Percentiles rank a stretch among this genome's conserved stretches.
These are phyloP conservation scores for Patella depressa DNA, from an alignment of 2,888 invertebrate genomes.

Conservation along the genomic window DNA sequence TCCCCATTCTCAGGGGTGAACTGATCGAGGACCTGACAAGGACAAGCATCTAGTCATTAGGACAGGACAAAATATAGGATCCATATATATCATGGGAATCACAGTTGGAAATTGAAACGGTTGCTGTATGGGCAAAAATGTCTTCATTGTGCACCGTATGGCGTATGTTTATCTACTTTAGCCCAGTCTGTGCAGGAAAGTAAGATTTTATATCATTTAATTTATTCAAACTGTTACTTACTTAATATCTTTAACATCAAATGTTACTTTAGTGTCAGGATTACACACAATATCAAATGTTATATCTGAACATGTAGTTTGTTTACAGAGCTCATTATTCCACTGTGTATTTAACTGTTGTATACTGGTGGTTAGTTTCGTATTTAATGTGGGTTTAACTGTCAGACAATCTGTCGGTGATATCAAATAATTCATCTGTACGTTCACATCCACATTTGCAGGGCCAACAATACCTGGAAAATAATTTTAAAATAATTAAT, in stretches of 20 bases:
- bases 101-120: too few relatives aligned
- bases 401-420: background rate
- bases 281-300: background rate
- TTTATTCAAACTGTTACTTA: background rate
- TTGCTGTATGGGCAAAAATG: too few relatives aligned
- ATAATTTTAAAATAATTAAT: background rate
- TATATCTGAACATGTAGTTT: background rate
- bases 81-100: too few relatives aligned
- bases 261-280: background rate
- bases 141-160: too few relatives aligned
- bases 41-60: too few relatives aligned
- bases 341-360: background rate
- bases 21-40: too few relatives aligned
- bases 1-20: too few relatives aligned
- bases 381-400: background rate
- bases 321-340: background rate
- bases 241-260: background rate
- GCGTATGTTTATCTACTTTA: too few relatives aligned
- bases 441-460: background rate
- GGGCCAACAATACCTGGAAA: background rate
- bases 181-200: too few relatives aligned
- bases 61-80: too few relatives aligned
- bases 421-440: background rate
- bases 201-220: too few relatives aligned
- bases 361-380: background rate